phyloP scores from a whole-genome alignment of 2,113 vertebrate species.

The Phainopepla nitens region DNA sequence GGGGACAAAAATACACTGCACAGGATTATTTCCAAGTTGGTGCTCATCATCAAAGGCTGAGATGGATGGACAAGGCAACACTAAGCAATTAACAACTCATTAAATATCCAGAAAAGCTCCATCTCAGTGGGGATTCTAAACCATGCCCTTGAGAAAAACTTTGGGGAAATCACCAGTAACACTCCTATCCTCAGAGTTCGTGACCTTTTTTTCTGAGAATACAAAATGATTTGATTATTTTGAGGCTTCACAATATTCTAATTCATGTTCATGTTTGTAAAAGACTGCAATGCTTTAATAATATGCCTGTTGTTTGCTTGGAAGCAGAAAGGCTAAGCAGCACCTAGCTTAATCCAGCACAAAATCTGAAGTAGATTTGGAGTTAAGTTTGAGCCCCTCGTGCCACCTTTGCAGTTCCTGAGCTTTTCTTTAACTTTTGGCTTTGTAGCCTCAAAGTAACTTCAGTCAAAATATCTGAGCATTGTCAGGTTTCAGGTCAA shows the following conservation, averaged over 20 bases:
- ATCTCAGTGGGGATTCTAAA: constrained; percentile 8
- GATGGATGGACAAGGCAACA: neutral
- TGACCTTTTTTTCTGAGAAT: neutral
- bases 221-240: constrained; percentile 42
- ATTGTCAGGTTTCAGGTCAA: constrained; percentile 38
- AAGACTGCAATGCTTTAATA: neutral
- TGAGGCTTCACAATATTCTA: constrained; percentile 9
- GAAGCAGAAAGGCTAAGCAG: neutral
- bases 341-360: neutral
- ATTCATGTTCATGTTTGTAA: neutral
- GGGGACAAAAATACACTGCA: neutral
- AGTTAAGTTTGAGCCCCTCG: neutral
- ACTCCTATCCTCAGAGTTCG: neutral
- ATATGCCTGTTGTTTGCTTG: neutral
- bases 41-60: neutral
- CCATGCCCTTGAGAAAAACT: neutral
- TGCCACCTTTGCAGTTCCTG: neutral
- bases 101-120: neutral
- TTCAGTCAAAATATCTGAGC: neutral
- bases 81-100: neutral
- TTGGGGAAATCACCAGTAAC: neutral
- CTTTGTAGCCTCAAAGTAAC: neutral
- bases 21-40: neutral
- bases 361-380: neutral
- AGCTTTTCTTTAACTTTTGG: neutral